Conservation (phyloP, 2,113 vertebrate genomes). For the Anolis sagrei region DNA sequence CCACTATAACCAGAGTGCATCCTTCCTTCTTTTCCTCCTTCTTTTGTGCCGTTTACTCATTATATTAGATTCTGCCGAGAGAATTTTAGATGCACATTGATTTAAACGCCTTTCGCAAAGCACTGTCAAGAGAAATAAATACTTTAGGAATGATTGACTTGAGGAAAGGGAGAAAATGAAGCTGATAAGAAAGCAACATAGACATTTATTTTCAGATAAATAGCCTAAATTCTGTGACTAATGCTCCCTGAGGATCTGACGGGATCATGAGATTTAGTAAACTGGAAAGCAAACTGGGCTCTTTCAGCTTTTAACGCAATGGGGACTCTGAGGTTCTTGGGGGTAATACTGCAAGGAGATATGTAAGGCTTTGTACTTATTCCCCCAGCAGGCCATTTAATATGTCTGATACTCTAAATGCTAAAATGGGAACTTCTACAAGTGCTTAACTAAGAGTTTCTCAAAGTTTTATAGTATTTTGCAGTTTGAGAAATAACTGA, state of each 20-base stretch:
- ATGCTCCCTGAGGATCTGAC: conserved; percentile 24
- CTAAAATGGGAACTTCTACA: conserved; percentile 33
- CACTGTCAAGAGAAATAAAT: conserved; percentile 48
- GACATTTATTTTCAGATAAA: conserved; percentile 52
- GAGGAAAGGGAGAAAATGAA: conserved; percentile 8
- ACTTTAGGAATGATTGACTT: conserved; percentile 39
- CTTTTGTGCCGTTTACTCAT: conserved; percentile 43
- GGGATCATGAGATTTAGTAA: conserved; percentile 31
- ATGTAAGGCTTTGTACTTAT: conserved; percentile 16
- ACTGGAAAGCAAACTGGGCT: not conserved
- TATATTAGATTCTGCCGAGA: conserved; percentile 38
- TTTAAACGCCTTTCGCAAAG: conserved; percentile 42
- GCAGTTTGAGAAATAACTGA: conserved; percentile 42
- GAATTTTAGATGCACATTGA: conserved; percentile 39
- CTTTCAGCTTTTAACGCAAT: not conserved
- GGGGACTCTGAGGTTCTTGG: conserved; percentile 19
- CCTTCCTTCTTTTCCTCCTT: conserved; percentile 43
- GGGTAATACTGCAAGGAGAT: not conserved
- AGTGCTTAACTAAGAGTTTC: conserved; percentile 30
- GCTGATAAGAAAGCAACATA: conserved; percentile 37
- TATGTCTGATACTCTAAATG: conserved; percentile 13
- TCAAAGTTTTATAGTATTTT: conserved; percentile 40
- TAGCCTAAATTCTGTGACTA: conserved; percentile 40
- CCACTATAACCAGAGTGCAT: not conserved
- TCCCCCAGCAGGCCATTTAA: conserved; percentile 28